Conservation (phyloP, 2,888 invertebrate species). For the Eupithecia dodoneata region DNA sequence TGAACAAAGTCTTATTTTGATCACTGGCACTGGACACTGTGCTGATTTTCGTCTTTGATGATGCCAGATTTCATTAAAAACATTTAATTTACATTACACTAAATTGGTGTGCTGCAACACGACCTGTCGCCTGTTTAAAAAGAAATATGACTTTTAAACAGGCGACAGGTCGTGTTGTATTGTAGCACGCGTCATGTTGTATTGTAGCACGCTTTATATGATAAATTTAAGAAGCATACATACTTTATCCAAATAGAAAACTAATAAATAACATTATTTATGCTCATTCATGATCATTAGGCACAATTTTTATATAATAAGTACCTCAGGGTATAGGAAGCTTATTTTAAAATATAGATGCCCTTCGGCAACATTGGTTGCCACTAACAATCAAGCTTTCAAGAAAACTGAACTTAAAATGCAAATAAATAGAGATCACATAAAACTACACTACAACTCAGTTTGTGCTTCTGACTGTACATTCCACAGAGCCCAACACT, state of each 20-base stretch:
- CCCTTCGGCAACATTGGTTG: background rate
- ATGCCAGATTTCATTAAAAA: background rate
- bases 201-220: too few species aligned
- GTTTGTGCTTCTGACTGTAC: conserved; percentile 8
- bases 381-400: background rate
- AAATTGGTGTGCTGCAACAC: background rate
- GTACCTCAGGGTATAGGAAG: background rate
- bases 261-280: background rate
- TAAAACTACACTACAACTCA: background rate
- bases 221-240: background rate
- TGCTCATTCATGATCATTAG: background rate
- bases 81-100: background rate
- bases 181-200: too few species aligned
- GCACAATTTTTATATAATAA: background rate
- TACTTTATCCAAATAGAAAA: background rate
- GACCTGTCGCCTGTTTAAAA: background rate
- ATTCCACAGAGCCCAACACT: conserved; percentile 1
- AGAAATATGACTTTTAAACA: background rate
- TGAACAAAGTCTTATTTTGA: background rate
- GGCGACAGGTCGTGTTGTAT: too few species aligned
- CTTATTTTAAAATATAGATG: background rate
- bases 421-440: conserved; percentile 14
- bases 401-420: conserved; percentile 20
- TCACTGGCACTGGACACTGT: background rate
- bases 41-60: background rate